phyloP scores from a whole-genome alignment of 2,888 invertebrate species.

The Leptopilina syphax region DNA sequence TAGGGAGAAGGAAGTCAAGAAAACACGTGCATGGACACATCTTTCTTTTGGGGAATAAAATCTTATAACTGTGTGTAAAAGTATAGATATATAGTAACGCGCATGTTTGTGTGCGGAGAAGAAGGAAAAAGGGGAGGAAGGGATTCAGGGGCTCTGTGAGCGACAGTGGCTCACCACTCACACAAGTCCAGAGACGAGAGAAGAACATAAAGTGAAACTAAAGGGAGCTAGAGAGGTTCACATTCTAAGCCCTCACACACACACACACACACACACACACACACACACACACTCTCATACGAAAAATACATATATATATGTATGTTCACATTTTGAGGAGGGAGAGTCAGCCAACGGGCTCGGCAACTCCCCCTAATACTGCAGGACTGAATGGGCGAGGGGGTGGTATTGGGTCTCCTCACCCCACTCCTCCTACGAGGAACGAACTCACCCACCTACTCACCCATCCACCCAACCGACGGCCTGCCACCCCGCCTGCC shows the following conservation, averaged over 20 bases:
- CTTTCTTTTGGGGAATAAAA: background rate
- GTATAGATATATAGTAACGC: constrained; percentile 66
- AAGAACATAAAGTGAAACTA: constrained; percentile 15
- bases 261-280: background rate
- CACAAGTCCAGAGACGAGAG: background rate
- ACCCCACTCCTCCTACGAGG: constrained; percentile 71
- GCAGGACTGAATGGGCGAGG: constrained; percentile 69
- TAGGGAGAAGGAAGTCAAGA: constrained; percentile 47
- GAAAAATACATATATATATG: background rate
- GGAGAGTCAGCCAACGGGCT: constrained; percentile 59
- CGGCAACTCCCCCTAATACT: constrained; percentile 70
- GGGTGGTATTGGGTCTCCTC: constrained; percentile 71
- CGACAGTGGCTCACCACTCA: background rate
- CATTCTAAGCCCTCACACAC: constrained; percentile 36
- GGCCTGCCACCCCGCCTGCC: constrained; percentile 75
- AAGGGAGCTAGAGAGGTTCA: constrained; percentile 32
- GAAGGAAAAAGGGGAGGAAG: constrained; percentile 48
- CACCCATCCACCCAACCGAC: constrained; percentile 65
- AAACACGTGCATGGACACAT: constrained; percentile 37
- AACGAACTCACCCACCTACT: constrained; percentile 63
- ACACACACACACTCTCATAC: constrained; percentile 40
- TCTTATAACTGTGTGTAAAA: constrained; percentile 61
- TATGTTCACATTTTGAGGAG: constrained; percentile 46
- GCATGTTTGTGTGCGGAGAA: constrained; percentile 29
- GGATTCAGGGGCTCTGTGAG: constrained; percentile 43